These are phyloP conservation scores for Tympanuchus pallidicinctus DNA, from an alignment of 2,113 vertebrate species.

Conservation along the genomic window DNA sequence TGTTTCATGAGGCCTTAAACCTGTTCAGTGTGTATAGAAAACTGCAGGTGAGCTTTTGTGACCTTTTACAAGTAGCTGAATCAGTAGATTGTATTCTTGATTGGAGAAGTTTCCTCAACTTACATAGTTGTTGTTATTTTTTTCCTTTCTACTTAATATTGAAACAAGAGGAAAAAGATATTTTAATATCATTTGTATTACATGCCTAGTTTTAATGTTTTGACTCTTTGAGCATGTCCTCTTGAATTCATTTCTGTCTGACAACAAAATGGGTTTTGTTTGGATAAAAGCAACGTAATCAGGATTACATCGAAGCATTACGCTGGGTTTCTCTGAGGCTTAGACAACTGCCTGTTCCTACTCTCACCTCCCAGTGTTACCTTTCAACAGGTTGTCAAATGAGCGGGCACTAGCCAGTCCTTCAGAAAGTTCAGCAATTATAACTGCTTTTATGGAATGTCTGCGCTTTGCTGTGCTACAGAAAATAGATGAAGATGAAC, in stretches of 20 bases:
- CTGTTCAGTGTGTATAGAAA: not conserved
- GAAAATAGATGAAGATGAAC: constrained; percentile 75
- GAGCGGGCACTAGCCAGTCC: constrained; percentile 85
- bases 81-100: not conserved
- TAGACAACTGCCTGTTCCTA: not conserved
- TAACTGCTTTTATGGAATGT: constrained; percentile 88
- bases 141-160: not conserved
- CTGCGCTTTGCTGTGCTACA: constrained; percentile 86
- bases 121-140: not conserved
- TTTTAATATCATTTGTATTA: not conserved
- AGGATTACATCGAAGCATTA: not conserved
- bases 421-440: constrained; percentile 87
- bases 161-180: not conserved
- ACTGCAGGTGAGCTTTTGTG: not conserved
- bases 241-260: not conserved
- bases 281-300: not conserved
- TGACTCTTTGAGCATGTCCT: not conserved
- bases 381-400: constrained; percentile 82
- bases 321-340: not conserved
- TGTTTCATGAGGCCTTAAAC: not conserved
- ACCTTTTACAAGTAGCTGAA: not conserved
- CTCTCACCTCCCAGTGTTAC: not conserved
- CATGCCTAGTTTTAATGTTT: not conserved
- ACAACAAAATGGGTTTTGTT: not conserved
- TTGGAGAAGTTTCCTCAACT: not conserved